Evolutionary conservation across 2,113 vertebrate genomes (phyloP).

Genomic region (Sciurus niger): DNA sequence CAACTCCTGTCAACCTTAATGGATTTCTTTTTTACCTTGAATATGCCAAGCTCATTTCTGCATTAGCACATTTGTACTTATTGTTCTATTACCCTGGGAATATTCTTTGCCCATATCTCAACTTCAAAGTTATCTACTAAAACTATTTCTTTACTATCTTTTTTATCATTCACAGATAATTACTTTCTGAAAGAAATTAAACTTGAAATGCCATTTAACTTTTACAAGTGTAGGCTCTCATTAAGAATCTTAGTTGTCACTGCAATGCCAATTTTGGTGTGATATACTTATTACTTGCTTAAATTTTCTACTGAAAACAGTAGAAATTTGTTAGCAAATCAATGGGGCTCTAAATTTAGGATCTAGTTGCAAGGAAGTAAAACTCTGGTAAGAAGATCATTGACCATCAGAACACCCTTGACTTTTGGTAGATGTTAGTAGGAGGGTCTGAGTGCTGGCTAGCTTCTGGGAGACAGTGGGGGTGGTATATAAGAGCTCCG

Average conservation of each 20-base stretch:
- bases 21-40: not conserved
- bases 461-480: not conserved
- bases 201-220: conserved; percentile 96
- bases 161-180: conserved; percentile 94
- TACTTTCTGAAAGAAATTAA: conserved; percentile 98
- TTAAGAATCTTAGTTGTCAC: conserved; percentile 97
- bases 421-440: not conserved
- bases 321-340: not conserved
- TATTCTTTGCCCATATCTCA: not conserved
- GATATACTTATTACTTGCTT: conserved; percentile 94
- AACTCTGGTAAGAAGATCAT: not conserved
- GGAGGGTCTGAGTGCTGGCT: rapidly evolving
- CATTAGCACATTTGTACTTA: not conserved
- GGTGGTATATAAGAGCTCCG: too few relatives aligned
- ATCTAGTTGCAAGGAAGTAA: not conserved
- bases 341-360: not conserved
- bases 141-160: not conserved
- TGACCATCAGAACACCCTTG: not conserved
- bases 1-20: not conserved
- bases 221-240: conserved; percentile 96
- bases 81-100: not conserved
- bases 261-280: conserved; percentile 94
- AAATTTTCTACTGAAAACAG: not conserved
- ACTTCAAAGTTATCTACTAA: not conserved
- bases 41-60: not conserved